A percentile compares a stretch with the other conserved stretches of the same genome.
Evolutionary conservation across 64 coral and sea anemone genomes (phyloP).

Genomic region (Catalaphyllia jardinei): DNA sequence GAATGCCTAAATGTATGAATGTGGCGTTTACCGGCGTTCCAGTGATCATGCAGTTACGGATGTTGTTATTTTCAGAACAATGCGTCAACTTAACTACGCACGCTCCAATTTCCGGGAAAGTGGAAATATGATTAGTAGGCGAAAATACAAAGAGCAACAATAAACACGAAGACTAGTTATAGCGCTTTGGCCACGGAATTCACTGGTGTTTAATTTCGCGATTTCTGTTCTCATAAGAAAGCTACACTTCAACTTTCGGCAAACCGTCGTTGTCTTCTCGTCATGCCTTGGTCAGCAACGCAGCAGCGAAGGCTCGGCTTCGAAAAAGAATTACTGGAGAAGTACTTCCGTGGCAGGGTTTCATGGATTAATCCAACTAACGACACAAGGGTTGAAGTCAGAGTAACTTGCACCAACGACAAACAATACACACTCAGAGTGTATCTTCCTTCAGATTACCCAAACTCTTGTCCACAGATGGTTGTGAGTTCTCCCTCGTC

Average conservation of each 20-base stretch:
- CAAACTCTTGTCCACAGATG: slow-evolving; percentile 57
- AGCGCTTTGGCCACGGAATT: background rate
- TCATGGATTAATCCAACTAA: slow-evolving; percentile 69
- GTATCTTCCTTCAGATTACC: slow-evolving; percentile 63
- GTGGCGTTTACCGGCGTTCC: too few species aligned
- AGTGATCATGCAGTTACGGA: background rate
- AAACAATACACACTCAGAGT: slow-evolving; percentile 50
- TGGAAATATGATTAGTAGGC: background rate
- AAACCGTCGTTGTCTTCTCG: background rate
- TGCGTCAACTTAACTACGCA: background rate
- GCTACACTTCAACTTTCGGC: background rate
- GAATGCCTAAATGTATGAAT: too few species aligned
- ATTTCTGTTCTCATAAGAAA: background rate
- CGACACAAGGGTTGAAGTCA: slow-evolving; percentile 38
- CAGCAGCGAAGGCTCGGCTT: slow-evolving; percentile 18
- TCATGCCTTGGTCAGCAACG: slow-evolving; percentile 8
- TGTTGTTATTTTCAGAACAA: background rate
- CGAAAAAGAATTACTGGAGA: slow-evolving; percentile 61
- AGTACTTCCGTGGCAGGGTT: slow-evolving; percentile 64
- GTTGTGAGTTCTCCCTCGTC: slow-evolving; percentile 36
- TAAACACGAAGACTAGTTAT: background rate
- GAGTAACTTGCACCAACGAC: slow-evolving; percentile 32
- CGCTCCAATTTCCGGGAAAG: slow-evolving; percentile 4
- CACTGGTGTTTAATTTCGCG: background rate
- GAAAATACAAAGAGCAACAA: background rate